Conservation (phyloP, 2,797 vertebrate genomes). For the Hypotaenidia philippensis region DNA sequence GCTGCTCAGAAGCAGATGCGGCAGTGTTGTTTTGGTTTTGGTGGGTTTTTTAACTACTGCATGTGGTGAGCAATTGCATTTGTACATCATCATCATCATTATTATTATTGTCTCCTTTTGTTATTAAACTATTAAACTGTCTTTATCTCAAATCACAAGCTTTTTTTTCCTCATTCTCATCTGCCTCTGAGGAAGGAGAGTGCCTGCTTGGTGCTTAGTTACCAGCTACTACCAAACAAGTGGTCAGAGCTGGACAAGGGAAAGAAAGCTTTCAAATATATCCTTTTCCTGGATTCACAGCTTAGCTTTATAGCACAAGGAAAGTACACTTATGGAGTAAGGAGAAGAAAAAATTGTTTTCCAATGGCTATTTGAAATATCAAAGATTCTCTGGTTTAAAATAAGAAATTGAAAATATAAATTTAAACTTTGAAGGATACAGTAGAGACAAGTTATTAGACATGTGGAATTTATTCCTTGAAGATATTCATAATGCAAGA, state of each 20-base stretch:
- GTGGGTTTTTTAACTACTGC: no score
- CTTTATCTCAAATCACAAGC: no score
- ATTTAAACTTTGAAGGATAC: neutral
- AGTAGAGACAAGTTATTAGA: neutral
- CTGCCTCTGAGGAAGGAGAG: no score
- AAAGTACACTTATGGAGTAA: neutral
- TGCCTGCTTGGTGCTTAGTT: no score
- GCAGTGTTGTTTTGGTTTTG: no score
- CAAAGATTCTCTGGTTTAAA: neutral
- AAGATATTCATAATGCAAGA: neutral
- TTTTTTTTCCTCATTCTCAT: no score
- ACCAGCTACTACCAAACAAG: neutral
- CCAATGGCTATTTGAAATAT: neutral
- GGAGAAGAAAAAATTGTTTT: neutral
- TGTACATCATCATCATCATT: no score
- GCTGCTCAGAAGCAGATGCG: no score
- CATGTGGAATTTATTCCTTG: neutral
- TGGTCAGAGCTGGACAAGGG: neutral
- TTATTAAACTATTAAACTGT: no score
- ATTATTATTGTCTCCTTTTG: no score
- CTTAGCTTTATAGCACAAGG: neutral
- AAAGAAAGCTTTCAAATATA: neutral
- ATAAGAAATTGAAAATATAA: neutral
- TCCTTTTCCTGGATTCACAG: neutral
- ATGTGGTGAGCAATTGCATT: no score